These are phyloP conservation scores for Cryptocheilus praepositus DNA, from an alignment of 2,888 invertebrate species.

Conservation along the genomic window DNA sequence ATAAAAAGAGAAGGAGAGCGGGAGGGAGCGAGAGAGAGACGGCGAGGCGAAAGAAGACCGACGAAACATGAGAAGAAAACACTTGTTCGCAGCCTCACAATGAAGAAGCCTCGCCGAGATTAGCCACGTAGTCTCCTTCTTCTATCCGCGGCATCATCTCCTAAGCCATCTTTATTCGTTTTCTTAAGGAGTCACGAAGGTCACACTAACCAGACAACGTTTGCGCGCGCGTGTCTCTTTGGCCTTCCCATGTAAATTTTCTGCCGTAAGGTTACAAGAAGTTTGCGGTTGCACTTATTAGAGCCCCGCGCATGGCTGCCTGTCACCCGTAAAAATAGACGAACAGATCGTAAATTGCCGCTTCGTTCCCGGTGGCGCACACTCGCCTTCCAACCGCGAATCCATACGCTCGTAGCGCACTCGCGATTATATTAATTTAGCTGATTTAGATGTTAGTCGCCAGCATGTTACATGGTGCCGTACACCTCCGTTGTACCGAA, in stretches of 20 bases:
- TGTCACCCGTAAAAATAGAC: constrained; percentile 23
- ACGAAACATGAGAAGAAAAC: background rate
- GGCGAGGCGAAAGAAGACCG: background rate
- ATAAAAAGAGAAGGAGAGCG: background rate
- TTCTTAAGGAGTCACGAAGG: constrained; percentile 24
- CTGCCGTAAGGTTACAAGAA: background rate
- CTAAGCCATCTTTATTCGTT: background rate
- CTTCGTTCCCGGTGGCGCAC: no score
- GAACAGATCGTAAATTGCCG: background rate
- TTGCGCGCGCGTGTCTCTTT: constrained; percentile 4
- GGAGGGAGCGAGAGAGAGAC: background rate
- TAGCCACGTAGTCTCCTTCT: constrained; percentile 25
- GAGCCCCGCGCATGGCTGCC: constrained; percentile 6
- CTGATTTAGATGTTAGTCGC: no score
- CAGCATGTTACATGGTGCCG: no score
- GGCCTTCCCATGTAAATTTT: constrained; percentile 4
- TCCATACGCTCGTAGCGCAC: no score
- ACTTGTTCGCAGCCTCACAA: background rate
- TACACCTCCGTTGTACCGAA: no score
- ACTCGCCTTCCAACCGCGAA: no score
- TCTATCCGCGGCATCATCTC: constrained; percentile 21
- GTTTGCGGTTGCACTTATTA: constrained; percentile 5
- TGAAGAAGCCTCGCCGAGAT: constrained; percentile 15
- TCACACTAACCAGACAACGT: constrained; percentile 6
- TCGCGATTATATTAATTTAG: no score